phyloP scores from a whole-genome alignment of 2,797 vertebrate species.

The Paratrypauchen microcephalus region DNA sequence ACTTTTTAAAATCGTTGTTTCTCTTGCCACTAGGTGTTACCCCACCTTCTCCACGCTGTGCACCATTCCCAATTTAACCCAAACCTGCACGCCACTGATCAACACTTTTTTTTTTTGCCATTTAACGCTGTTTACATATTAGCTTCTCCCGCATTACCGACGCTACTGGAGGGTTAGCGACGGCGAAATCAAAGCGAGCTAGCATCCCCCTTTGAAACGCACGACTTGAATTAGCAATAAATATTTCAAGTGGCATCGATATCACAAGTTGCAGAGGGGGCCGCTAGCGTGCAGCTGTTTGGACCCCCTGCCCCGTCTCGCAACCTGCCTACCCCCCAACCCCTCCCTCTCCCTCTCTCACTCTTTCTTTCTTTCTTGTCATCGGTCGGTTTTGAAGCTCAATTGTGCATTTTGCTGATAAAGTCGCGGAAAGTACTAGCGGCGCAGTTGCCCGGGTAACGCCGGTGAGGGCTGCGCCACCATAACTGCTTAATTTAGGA shows the following conservation, averaged over 20 bases:
- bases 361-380: conserved; percentile 35
- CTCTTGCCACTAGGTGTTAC: conserved; percentile 52
- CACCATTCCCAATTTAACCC: conserved; percentile 50
- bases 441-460: conserved; percentile 99
- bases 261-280: conserved; percentile 90
- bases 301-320: not conserved
- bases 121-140: conserved; percentile 60
- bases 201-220: conserved; percentile 66
- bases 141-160: conserved; percentile 43
- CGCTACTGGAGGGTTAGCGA: conserved; percentile 45
- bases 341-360: conserved; percentile 22
- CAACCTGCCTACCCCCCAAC: conserved; percentile 21
- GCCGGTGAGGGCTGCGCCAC: conserved; percentile 96
- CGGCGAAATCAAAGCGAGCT: conserved; percentile 61
- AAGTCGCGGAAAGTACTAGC: conserved; percentile 99
- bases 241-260: conserved; percentile 87
- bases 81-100: conserved; percentile 23
- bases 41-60: conserved; percentile 28
- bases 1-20: conserved; percentile 38
- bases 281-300: conserved; percentile 89
- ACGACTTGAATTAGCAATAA: conserved; percentile 77
- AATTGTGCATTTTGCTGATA: conserved; percentile 99
- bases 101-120: conserved; percentile 49
- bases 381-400: conserved; percentile 93
- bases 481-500: conserved; percentile 99